phyloP scores from a whole-genome alignment of 2,113 vertebrate species.

The Rousettus leschenaultii region DNA sequence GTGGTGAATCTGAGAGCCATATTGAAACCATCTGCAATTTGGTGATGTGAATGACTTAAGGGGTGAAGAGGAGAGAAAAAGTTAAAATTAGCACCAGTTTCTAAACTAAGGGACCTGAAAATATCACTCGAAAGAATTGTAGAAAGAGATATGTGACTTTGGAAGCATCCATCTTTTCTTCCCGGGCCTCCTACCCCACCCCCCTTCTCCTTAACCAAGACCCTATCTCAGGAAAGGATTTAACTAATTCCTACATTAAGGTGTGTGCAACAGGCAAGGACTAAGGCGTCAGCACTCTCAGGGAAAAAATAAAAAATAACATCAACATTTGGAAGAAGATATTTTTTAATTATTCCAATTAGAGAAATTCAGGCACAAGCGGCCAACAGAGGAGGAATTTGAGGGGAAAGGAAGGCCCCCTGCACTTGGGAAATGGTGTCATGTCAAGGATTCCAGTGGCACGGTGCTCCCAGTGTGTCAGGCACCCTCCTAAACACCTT shows the following conservation, averaged over 20 bases:
- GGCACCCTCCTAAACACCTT: neutral
- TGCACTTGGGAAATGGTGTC: neutral
- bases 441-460: fast-evolving
- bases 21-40: neutral
- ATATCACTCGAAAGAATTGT: neutral
- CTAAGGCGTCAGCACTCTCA: neutral
- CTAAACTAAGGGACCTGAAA: neutral
- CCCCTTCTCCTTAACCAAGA: neutral
- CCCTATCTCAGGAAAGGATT: neutral
- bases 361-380: neutral
- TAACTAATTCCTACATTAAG: neutral
- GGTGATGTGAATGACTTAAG: neutral
- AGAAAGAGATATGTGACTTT: neutral
- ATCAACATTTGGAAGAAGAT: neutral
- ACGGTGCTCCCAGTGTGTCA: neutral
- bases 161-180: neutral
- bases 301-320: too few relatives aligned
- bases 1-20: neutral
- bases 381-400: neutral
- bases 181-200: neutral
- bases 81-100: neutral
- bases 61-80: neutral
- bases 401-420: neutral
- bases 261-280: neutral
- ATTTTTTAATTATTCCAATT: neutral